Conservation (phyloP, 2,113 vertebrate genomes). For the Pleuronectes platessa region DNA sequence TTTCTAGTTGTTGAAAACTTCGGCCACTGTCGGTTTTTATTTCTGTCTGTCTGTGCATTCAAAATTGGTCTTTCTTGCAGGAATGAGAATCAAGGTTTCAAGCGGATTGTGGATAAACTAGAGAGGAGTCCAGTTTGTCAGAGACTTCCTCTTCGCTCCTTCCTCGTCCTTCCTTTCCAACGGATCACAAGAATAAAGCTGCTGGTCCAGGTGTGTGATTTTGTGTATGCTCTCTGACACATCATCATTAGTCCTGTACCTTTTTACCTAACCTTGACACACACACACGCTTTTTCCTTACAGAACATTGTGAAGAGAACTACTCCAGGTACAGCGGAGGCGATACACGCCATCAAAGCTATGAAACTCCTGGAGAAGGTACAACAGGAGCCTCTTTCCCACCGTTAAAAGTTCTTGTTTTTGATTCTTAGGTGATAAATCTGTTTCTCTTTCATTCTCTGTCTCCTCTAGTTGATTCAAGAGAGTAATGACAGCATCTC, state of each 20-base stretch:
- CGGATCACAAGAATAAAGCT: slow-evolving; percentile 96
- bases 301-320: slow-evolving; percentile 97
- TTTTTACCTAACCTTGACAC: slow-evolving; percentile 9
- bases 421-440: not conserved
- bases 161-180: slow-evolving; percentile 97
- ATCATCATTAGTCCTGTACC: not conserved
- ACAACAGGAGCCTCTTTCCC: not conserved
- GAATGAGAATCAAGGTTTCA: slow-evolving; percentile 88
- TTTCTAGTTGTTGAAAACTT: not conserved
- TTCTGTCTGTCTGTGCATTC: not conserved
- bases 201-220: slow-evolving; percentile 89
- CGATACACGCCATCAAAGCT: slow-evolving; percentile 89
- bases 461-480: slow-evolving; percentile 87
- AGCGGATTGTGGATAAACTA: slow-evolving; percentile 88
- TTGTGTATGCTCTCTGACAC: not conserved
- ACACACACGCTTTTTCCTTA: not conserved
- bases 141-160: slow-evolving; percentile 94
- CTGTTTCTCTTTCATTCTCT: not conserved
- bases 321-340: slow-evolving; percentile 86
- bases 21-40: not conserved
- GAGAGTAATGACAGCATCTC: slow-evolving; percentile 95
- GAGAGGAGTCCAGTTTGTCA: slow-evolving; percentile 92
- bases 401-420: not conserved
- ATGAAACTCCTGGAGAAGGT: slow-evolving; percentile 93
- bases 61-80: slow-evolving; percentile 69